phyloP scores from a whole-genome alignment of 2,113 vertebrate genomes.

The Myotis davidii region DNA sequence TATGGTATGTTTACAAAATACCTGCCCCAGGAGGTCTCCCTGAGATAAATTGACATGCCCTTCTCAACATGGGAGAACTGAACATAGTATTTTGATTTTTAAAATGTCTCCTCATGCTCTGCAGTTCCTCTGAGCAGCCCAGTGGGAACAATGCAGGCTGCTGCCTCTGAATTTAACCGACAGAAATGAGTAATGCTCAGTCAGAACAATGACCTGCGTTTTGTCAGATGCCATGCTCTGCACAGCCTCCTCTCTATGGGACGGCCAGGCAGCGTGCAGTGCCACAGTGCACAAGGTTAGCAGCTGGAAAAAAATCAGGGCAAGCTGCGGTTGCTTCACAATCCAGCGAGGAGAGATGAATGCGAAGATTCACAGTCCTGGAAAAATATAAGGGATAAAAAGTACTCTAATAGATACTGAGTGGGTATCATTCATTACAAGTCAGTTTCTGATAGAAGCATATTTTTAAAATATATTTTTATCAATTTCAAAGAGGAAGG shows the following conservation, averaged over 20 bases:
- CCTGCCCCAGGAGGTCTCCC: conserved; percentile 19
- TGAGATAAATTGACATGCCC: conserved; percentile 49
- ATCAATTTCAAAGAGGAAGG: too few species aligned
- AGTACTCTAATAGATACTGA: too few species aligned
- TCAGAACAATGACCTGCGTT: conserved; percentile 24
- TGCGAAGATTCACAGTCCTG: not conserved
- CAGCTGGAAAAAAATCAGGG: not conserved
- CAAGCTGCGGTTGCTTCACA: not conserved
- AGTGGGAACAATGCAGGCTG: conserved; percentile 24
- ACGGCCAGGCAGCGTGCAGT: not conserved
- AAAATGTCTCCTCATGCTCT: conserved; percentile 26
- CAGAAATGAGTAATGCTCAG: conserved; percentile 55
- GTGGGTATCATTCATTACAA: not conserved
- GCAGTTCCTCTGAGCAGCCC: conserved; percentile 44
- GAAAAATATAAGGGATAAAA: not conserved
- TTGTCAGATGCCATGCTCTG: conserved; percentile 34
- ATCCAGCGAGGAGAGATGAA: not conserved
- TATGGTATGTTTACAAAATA: conserved; percentile 52
- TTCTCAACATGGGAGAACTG: conserved; percentile 42
- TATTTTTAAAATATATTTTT: too few species aligned
- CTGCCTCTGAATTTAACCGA: conserved; percentile 42
- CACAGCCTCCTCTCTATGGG: not conserved
- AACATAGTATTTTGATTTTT: conserved; percentile 60
- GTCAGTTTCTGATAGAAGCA: not conserved
- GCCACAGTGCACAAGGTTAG: not conserved